Evolutionary conservation across 2,888 invertebrate genomes (phyloP).

Genomic region (Portevinia maculata): DNA sequence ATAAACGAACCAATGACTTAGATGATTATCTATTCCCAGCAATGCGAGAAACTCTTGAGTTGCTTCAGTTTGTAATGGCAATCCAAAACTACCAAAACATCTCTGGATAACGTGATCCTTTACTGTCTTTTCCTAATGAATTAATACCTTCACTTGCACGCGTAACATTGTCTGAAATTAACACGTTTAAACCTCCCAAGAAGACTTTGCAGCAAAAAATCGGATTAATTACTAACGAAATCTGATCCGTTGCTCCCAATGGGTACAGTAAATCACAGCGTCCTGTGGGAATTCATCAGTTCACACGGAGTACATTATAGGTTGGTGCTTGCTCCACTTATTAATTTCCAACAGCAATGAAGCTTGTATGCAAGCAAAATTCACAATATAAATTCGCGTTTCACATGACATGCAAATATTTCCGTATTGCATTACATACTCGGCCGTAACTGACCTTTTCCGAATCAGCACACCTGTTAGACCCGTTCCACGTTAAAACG

Average conservation of each 20-base stretch:
- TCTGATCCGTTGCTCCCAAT: slow-evolving; percentile 33
- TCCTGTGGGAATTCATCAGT: slow-evolving; percentile 68
- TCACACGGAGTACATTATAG: slow-evolving; percentile 52
- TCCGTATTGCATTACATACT: slow-evolving; percentile 17
- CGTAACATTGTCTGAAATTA: slow-evolving; percentile 15
- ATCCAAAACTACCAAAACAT: too few species aligned
- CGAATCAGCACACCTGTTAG: slow-evolving; percentile 56
- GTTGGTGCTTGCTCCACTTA: slow-evolving; percentile 4
- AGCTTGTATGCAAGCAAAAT: background rate
- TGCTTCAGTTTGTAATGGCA: too few species aligned
- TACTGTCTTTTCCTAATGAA: too few species aligned
- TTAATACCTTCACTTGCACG: slow-evolving; percentile 6
- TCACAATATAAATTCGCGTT: slow-evolving; percentile 12
- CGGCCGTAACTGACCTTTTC: slow-evolving; percentile 40
- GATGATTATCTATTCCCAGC: too few species aligned
- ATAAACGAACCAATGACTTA: too few species aligned
- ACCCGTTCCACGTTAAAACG: background rate
- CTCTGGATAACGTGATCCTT: too few species aligned
- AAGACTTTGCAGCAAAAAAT: slow-evolving; percentile 18
- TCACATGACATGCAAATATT: slow-evolving; percentile 24
- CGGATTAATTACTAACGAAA: slow-evolving; percentile 65
- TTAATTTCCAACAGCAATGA: background rate
- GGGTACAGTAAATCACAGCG: slow-evolving; percentile 63
- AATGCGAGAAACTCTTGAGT: too few species aligned
- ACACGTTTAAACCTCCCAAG: slow-evolving; percentile 22